Evolutionary conservation across 2,888 invertebrate species (phyloP), one percentile per base, ranked within the genome.

Genomic region (Tuta absoluta): DNA sequence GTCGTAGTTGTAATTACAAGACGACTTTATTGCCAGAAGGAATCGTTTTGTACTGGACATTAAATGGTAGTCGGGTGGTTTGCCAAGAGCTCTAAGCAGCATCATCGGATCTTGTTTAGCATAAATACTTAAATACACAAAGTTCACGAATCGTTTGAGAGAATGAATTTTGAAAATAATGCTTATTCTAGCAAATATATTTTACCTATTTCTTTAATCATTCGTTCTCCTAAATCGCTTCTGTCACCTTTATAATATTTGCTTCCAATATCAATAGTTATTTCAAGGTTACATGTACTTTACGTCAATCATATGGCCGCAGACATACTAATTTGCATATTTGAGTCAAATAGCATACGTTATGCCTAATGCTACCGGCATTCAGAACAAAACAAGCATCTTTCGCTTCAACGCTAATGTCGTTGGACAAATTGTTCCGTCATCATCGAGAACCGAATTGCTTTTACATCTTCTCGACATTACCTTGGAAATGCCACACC

Each of bases 381-480:
- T 65, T 67, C 63, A 56, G 67, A 65, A 67, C 67, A 69, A 66
- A 68, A 65, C 67, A 69, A 71, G 61, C 62, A 53, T 41, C 62
- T 33, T 61, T 41, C 38, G 56, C 17, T 62, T 41, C 38, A 41
- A 45, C 45, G 53, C 60, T 53, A 58, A 65, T 62, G 58, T 58
- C 37, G 37, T 33, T 28, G 41, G 37, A 51, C 59, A 63, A 70
- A 66, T 72, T 67, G 65, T 67, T 48, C 68, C 69, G 62, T 69
- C 65, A 67, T 67, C 66, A 63, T 69, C 70, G 63, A 68, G 69
- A 75, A 73, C 72, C 67, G 66, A 68, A 63, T 45, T 61, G 75
- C 67, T 72, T 71, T 67, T 70, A 66, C 66, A 45, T 65, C 65
- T 65, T 66, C 67, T 71, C 71, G 70, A 74, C 77, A 72, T 72